phyloP scores from a whole-genome alignment of 2,797 vertebrate species.

The Pogoniulus pusillus region DNA sequence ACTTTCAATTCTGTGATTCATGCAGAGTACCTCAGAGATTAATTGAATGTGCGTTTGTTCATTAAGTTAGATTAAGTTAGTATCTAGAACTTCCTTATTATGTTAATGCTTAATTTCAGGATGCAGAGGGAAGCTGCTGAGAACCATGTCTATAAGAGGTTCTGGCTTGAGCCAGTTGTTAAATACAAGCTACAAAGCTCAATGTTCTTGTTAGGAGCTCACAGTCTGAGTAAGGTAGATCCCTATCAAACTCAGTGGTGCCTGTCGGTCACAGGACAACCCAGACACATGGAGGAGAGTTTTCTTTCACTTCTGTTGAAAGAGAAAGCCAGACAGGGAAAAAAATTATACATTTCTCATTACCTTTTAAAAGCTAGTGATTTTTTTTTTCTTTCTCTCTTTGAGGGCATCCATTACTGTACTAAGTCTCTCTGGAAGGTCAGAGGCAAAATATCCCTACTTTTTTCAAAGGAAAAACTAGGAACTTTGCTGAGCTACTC shows the following conservation, averaged over 20 bases:
- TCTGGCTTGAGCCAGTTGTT: slow-evolving; percentile 29
- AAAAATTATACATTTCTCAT: not conserved
- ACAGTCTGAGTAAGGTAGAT: not conserved
- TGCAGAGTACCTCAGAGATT: slow-evolving; percentile 17
- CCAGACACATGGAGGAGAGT: not conserved
- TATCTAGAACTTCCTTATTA: slow-evolving; percentile 56
- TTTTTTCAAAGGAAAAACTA: not conserved
- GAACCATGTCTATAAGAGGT: slow-evolving; percentile 10
- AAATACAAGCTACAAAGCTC: not conserved
- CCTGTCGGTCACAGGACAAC: not conserved
- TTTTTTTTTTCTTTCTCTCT: not conserved
- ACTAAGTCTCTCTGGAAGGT: not conserved
- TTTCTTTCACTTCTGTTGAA: not conserved
- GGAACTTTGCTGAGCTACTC: not conserved
- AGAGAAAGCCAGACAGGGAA: not conserved
- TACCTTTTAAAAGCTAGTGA: not conserved
- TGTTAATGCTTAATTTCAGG: slow-evolving; percentile 57
- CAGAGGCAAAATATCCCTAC: not conserved
- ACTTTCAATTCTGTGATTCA: slow-evolving; percentile 49
- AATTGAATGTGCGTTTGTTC: slow-evolving; percentile 39
- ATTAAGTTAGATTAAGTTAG: slow-evolving; percentile 54
- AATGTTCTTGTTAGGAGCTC: not conserved
- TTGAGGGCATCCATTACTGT: not conserved
- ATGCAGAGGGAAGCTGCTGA: slow-evolving; percentile 29
- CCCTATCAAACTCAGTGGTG: not conserved